Conservation (phyloP, 1,140 invertebrate species). For the Lamellibrachia luymesi region DNA sequence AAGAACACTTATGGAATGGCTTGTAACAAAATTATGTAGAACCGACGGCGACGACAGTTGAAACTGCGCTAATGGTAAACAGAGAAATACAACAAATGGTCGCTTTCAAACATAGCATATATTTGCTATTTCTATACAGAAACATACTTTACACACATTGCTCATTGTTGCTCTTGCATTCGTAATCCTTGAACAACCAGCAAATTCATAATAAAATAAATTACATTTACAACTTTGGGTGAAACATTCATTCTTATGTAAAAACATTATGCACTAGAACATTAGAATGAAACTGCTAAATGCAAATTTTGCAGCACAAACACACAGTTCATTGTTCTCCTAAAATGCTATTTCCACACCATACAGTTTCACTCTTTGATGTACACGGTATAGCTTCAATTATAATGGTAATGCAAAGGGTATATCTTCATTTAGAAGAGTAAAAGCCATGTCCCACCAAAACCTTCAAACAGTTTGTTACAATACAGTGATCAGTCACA, state of each 20-base stretch:
- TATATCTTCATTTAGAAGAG: not conserved
- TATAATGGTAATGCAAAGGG: not conserved
- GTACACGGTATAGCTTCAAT: not conserved
- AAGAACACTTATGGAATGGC: no score
- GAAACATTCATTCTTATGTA: slow-evolving; percentile 1
- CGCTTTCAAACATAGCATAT: not conserved
- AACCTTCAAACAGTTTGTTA: no score
- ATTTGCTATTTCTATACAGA: slow-evolving; percentile 1
- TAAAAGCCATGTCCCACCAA: not conserved
- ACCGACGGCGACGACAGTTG: not conserved
- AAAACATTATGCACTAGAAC: not conserved
- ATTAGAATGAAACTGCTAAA: not conserved
- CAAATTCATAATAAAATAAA: slow-evolving; percentile 2
- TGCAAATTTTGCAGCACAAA: not conserved
- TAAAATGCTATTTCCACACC: not conserved
- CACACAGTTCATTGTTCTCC: not conserved
- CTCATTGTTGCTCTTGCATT: not conserved
- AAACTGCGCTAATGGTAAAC: no score
- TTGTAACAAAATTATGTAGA: not conserved
- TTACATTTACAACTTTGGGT: slow-evolving; percentile 4
- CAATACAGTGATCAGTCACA: no score
- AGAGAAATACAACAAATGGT: not conserved
- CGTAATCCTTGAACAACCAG: not conserved
- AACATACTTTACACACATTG: not conserved
- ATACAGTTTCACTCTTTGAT: not conserved